Conservation (phyloP, 1,140 invertebrate species). For the Sitobion miscanthi region DNA sequence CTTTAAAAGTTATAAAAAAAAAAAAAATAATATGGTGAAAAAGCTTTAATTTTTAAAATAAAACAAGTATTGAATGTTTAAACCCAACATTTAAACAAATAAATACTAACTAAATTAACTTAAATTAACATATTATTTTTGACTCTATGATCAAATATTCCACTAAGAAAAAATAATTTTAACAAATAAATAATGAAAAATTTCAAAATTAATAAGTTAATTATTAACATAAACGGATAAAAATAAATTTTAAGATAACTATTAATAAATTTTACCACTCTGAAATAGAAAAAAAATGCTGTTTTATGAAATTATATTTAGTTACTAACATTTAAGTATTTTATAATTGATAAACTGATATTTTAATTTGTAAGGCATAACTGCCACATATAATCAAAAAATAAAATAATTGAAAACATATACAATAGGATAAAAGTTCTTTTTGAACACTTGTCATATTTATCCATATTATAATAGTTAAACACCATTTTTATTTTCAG, state of each 20-base stretch:
- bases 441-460: not conserved
- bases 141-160: not conserved
- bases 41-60: not conserved
- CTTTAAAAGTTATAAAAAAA: not conserved
- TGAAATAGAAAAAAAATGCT: not conserved
- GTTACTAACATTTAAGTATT: not conserved
- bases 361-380: not conserved
- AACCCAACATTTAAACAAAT: conserved; percentile 1
- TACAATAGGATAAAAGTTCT: conserved; percentile 1
- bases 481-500: conserved; percentile 60
- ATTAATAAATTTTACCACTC: not conserved
- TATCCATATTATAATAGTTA: not conserved
- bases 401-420: conserved; percentile 8
- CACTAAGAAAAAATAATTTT: not conserved
- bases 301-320: not conserved
- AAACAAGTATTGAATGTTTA: conserved; percentile 10
- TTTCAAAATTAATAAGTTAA: not conserved
- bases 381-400: not conserved
- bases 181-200: not conserved
- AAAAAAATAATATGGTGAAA: not conserved
- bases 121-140: not conserved
- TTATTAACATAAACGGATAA: not conserved
- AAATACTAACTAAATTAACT: not conserved
- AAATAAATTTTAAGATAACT: not conserved
- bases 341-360: not conserved